These are phyloP conservation scores for Lytechinus pictus DNA, from an alignment of 35 echinoderm and acorn worm genomes.

Conservation along the genomic window DNA sequence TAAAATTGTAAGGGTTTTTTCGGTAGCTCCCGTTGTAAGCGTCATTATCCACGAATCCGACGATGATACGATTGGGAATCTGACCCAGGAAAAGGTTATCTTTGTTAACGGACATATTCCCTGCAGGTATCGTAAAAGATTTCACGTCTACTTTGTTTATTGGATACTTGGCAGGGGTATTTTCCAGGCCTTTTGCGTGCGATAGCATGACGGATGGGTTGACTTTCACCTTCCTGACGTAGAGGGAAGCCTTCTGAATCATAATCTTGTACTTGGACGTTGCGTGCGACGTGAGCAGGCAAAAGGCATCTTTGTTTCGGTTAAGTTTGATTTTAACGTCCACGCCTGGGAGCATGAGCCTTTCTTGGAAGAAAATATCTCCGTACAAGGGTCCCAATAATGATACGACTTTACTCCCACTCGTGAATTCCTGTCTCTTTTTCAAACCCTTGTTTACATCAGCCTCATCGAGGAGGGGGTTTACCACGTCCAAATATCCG, in stretches of 20 bases:
- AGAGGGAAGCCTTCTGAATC: constrained; percentile 54
- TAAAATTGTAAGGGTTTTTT: constrained; percentile 63
- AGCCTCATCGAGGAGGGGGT: constrained; percentile 27
- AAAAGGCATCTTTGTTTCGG: constrained; percentile 64
- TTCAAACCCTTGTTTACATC: constrained; percentile 60
- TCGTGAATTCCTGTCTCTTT: constrained; percentile 38
- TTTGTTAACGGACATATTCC: constrained; percentile 58
- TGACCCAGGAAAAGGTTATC: constrained; percentile 64
- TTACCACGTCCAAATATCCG: constrained; percentile 52
- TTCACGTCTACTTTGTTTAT: constrained; percentile 58
- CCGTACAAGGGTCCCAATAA: constrained; percentile 66
- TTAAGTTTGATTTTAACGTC: constrained; percentile 74
- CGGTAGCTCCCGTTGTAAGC: constrained; percentile 52
- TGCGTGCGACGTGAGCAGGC: constrained; percentile 51
- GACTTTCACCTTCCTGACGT: constrained; percentile 67
- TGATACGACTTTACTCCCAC: constrained; percentile 51
- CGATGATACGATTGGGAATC: constrained; percentile 32
- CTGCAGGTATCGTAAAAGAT: constrained; percentile 55
- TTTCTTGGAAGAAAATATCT: constrained; percentile 78
- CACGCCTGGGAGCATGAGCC: constrained; percentile 46
- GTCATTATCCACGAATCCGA: constrained; percentile 36
- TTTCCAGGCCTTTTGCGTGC: constrained; percentile 42
- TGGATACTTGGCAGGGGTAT: background rate
- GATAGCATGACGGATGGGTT: constrained; percentile 54
- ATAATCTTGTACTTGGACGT: constrained; percentile 46